Evolutionary conservation across 2,113 vertebrate genomes (phyloP).

Genomic region (Gymnarchus niloticus): DNA sequence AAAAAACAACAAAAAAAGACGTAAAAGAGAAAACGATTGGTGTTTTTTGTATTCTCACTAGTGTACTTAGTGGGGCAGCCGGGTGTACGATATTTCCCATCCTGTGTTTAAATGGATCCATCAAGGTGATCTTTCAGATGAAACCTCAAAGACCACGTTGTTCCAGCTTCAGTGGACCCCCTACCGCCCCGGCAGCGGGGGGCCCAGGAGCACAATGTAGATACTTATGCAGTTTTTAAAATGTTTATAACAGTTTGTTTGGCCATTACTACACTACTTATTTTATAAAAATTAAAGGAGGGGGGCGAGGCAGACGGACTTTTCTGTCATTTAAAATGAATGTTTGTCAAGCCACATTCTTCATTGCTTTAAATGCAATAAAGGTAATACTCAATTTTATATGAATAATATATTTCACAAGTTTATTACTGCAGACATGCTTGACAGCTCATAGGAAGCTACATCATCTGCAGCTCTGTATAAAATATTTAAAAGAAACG

Average conservation of each 20-base stretch:
- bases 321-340: conserved; percentile 99
- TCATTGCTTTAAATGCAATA: conserved; percentile 99
- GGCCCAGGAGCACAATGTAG: conserved; percentile 99
- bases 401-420: conserved; percentile 99
- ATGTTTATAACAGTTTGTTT: conserved; percentile 99
- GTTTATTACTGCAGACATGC: conserved; percentile 99
- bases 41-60: conserved; percentile 87
- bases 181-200: conserved; percentile 95
- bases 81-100: conserved; percentile 99
- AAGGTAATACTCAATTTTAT: conserved; percentile 99
- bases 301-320: conserved; percentile 65
- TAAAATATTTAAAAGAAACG: conserved; percentile 99
- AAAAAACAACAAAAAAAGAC: conserved; percentile 41
- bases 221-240: conserved; percentile 99
- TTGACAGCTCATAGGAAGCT: conserved; percentile 93
- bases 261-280: conserved; percentile 99
- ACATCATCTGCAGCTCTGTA: conserved; percentile 99
- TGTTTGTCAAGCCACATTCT: conserved; percentile 99
- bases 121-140: conserved; percentile 87
- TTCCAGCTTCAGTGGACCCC: conserved; percentile 95
- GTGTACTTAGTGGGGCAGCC: conserved; percentile 83
- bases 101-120: conserved; percentile 97
- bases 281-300: conserved; percentile 98
- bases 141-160: conserved; percentile 91
- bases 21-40: conserved; percentile 70